Percentiles rank a stretch among this genome's conserved stretches.
Conservation (phyloP, 2,888 invertebrate species). For the Dicyrtoma fusca region DNA sequence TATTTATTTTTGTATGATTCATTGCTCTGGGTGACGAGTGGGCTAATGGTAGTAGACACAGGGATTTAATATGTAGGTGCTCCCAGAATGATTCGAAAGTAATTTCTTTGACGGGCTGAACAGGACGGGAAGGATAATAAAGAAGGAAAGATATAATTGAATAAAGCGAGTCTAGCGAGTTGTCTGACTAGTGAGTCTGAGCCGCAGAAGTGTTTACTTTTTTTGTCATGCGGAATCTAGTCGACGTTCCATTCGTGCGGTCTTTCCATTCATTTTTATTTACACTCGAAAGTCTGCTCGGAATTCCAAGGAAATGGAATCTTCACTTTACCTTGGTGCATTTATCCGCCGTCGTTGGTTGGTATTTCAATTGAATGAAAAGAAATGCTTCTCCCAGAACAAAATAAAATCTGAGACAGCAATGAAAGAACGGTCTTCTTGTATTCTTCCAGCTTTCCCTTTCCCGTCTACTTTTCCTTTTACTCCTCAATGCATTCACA, state of each 20-base stretch:
- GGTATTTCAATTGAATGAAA: slow-evolving; percentile 30
- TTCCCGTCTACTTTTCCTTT: neutral
- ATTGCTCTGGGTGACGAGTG: neutral
- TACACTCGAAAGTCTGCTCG: slow-evolving; percentile 15
- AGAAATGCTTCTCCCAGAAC: neutral
- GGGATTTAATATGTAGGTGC: neutral
- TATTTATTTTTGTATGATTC: neutral
- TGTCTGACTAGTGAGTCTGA: neutral
- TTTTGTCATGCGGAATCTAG: slow-evolving; percentile 17
- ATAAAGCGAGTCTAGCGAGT: slow-evolving; percentile 15
- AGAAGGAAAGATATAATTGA: slow-evolving; percentile 27
- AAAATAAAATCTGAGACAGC: slow-evolving; percentile 8
- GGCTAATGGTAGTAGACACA: neutral
- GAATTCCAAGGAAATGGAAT: slow-evolving; percentile 29
- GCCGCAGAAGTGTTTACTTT: slow-evolving; percentile 26
- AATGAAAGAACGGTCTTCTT: slow-evolving; percentile 3
- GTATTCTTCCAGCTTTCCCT: neutral
- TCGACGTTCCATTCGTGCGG: slow-evolving; percentile 25
- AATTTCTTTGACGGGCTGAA: slow-evolving; percentile 27
- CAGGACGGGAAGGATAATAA: slow-evolving; percentile 16
- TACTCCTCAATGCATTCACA: slow-evolving; percentile 16
- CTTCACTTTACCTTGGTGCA: slow-evolving; percentile 30
- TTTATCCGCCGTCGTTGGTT: slow-evolving; percentile 2
- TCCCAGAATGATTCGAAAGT: slow-evolving; percentile 4
- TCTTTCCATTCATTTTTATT: slow-evolving; percentile 13